phyloP scores from a whole-genome alignment of 2,888 invertebrate genomes.

The Muscina levida region DNA sequence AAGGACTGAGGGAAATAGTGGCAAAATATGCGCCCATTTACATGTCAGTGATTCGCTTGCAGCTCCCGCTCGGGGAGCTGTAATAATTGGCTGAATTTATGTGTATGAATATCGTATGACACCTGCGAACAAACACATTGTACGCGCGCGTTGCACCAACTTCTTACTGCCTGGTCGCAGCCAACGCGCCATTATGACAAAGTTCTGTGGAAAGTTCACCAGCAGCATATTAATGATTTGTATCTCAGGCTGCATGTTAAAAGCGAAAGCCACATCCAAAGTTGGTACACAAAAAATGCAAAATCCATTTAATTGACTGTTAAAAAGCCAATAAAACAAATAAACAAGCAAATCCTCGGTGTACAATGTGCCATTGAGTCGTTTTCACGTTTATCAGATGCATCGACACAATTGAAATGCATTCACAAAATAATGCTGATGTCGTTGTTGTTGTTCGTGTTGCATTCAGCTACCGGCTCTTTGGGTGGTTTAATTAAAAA shows the following conservation, averaged over 20 bases:
- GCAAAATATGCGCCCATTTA: slow-evolving; percentile 70
- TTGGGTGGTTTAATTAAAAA: slow-evolving; percentile 66
- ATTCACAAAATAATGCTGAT: slow-evolving; percentile 31
- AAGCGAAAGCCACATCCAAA: slow-evolving; percentile 40
- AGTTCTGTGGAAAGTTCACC: slow-evolving; percentile 25
- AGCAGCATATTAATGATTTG: neutral
- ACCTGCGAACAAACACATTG: slow-evolving; percentile 21
- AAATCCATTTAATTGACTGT: slow-evolving; percentile 64
- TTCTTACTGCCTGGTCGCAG: too few relatives aligned
- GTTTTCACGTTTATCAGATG: slow-evolving; percentile 56
- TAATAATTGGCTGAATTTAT: slow-evolving; percentile 31
- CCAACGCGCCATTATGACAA: neutral
- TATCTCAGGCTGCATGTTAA: slow-evolving; percentile 6
- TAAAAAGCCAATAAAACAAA: slow-evolving; percentile 66
- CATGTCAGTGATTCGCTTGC: slow-evolving; percentile 73
- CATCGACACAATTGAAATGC: slow-evolving; percentile 53
- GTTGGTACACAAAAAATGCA: slow-evolving; percentile 23
- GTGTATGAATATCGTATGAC: slow-evolving; percentile 19
- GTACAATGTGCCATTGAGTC: slow-evolving; percentile 61
- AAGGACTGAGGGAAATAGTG: slow-evolving; percentile 9
- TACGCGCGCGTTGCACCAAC: slow-evolving; percentile 13
- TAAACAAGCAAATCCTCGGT: slow-evolving; percentile 31
- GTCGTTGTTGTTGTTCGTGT: neutral
- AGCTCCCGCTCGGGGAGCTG: slow-evolving; percentile 15
- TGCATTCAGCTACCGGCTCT: slow-evolving; percentile 59